Evolutionary conservation across 2,113 vertebrate genomes (phyloP).

Genomic region (Sinocyclocheilus rhinocerous): DNA sequence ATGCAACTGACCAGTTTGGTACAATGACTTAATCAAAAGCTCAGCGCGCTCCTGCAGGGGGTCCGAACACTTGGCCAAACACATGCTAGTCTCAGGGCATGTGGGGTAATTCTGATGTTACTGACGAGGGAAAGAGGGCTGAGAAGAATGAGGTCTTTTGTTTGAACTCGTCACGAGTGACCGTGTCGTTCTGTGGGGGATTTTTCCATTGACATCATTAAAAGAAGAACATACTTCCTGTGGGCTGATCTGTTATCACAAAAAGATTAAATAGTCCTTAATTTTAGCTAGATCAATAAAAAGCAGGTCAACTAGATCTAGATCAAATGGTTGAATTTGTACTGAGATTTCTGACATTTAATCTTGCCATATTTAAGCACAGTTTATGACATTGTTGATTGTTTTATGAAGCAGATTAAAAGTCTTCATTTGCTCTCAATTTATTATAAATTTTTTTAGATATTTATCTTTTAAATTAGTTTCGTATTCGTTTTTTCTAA

Average conservation of each 20-base stretch:
- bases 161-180: constrained; percentile 58
- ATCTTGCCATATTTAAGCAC: neutral
- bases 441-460: neutral
- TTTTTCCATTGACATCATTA: constrained; percentile 50
- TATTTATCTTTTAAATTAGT: too few relatives aligned
- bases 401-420: too few relatives aligned
- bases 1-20: constrained; percentile 58
- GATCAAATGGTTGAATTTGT: neutral
- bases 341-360: neutral
- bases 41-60: constrained; percentile 46
- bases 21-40: constrained; percentile 52
- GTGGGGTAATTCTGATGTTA: constrained; percentile 51
- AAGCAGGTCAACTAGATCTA: neutral
- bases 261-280: neutral
- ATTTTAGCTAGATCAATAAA: neutral
- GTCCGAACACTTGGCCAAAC: constrained; percentile 54
- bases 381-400: neutral
- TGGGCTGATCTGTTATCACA: constrained; percentile 12
- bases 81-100: constrained; percentile 55
- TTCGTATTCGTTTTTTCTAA: too few relatives aligned
- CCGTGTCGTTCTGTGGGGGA: constrained; percentile 48
- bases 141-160: constrained; percentile 66
- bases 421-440: neutral
- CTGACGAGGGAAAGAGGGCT: constrained; percentile 3
- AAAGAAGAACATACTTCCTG: constrained; percentile 41